These are phyloP conservation scores for Brachionus paranguensis DNA, from an alignment of 1,140 invertebrate species.

Conservation along the genomic window DNA sequence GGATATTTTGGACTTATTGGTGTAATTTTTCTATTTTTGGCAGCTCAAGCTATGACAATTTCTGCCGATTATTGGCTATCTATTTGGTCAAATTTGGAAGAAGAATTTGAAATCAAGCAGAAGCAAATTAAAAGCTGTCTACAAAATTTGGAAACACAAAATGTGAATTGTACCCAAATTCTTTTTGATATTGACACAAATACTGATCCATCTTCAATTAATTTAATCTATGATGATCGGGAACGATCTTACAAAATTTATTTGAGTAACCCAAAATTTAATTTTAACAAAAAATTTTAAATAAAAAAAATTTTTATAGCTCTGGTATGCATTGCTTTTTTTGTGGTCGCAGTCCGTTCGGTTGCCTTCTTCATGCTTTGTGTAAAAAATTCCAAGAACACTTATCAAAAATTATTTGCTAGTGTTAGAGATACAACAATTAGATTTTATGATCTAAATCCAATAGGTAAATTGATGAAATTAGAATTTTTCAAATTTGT, in stretches of 20 bases:
- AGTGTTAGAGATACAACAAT: constrained; percentile 74
- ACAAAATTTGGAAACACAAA: background rate
- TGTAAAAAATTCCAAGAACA: constrained; percentile 68
- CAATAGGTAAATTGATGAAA: constrained; percentile 57
- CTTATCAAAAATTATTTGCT: constrained; percentile 77
- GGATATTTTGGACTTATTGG: constrained; percentile 60
- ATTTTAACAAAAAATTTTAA: background rate
- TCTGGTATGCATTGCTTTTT: constrained; percentile 45
- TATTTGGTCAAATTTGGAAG: constrained; percentile 60
- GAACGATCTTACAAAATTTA: background rate
- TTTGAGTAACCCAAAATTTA: background rate
- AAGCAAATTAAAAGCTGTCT: background rate
- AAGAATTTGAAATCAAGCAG: background rate
- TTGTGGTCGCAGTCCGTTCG: constrained; percentile 56
- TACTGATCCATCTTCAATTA: background rate
- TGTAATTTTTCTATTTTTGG: constrained; percentile 61
- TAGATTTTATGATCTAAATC: constrained; percentile 81
- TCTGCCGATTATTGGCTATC: constrained; percentile 73
- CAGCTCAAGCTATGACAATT: constrained; percentile 66
- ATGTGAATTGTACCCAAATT: background rate
- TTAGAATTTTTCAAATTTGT: background rate
- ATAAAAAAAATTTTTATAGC: constrained; percentile 41
- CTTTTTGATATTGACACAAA: background rate
- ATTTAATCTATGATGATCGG: background rate
- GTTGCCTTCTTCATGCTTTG: constrained; percentile 71